Evolutionary conservation across 2,797 vertebrate species (phyloP).

Genomic region (Pseudochirops corinnae): DNA sequence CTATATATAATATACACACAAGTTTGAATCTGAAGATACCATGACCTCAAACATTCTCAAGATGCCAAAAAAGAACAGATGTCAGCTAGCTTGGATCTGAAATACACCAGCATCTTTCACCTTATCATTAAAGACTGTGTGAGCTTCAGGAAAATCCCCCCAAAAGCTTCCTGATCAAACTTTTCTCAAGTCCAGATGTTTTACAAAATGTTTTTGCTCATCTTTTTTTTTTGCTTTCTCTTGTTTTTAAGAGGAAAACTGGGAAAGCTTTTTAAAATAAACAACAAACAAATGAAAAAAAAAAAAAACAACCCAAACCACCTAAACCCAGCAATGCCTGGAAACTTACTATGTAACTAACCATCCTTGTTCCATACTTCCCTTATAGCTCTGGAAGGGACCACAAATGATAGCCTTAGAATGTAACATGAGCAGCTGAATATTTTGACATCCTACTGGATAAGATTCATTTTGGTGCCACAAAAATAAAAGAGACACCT

Average conservation of each 20-base stretch:
- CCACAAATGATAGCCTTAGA: conserved; percentile 66
- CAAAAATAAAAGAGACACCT: conserved; percentile 40
- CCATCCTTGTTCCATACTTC: conserved; percentile 53
- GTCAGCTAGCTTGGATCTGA: conserved; percentile 57
- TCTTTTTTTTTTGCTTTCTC: background rate
- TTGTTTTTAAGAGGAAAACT: background rate
- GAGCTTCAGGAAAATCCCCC: conserved; percentile 21
- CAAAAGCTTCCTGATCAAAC: conserved; percentile 10
- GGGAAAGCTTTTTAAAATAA: background rate
- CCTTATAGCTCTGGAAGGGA: conserved; percentile 62
- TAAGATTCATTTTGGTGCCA: conserved; percentile 12
- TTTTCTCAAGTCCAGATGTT: background rate
- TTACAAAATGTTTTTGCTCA: background rate
- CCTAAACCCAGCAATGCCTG: conserved; percentile 45
- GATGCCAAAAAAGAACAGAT: conserved; percentile 57
- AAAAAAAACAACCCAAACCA: conserved; percentile 2
- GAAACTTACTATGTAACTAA: conserved; percentile 57
- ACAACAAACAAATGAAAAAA: conserved; percentile 48
- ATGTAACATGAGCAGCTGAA: conserved; percentile 43
- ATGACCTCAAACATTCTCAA: conserved; percentile 64
- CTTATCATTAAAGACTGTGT: conserved; percentile 22
- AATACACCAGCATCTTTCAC: conserved; percentile 48
- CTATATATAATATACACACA: conserved; percentile 59
- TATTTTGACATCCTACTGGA: conserved; percentile 47
- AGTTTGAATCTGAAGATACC: conserved; percentile 55